A percentile compares a stretch with the other conserved stretches of the same genome.
Evolutionary conservation across 2,113 vertebrate genomes (phyloP).

Genomic region (Leucosticte australis): DNA sequence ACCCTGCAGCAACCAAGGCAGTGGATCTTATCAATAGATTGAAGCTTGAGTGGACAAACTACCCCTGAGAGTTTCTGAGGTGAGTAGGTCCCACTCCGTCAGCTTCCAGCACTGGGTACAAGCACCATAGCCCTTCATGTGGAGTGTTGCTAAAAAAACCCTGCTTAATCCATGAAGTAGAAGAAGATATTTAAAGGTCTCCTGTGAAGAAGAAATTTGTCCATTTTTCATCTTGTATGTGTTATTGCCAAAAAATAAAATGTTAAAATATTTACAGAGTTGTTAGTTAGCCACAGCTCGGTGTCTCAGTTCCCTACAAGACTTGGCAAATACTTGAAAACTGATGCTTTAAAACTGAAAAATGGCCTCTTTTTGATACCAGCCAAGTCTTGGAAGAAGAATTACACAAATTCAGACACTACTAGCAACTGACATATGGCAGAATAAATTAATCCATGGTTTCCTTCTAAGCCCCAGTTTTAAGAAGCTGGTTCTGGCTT

Average conservation of each 20-base stretch:
- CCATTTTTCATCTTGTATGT: not conserved
- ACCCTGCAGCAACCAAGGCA: not conserved
- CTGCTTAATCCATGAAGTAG: not conserved
- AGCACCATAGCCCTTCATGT: not conserved
- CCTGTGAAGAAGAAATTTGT: not conserved
- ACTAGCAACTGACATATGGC: not conserved
- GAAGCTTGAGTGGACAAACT: not conserved
- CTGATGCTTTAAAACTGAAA: not conserved
- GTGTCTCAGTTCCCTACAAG: not conserved
- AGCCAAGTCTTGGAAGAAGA: not conserved
- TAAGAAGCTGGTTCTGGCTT: not conserved
- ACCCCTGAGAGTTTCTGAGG: rapidly evolving
- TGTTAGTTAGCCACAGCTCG: not conserved
- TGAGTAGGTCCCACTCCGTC: not conserved
- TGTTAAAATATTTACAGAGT: not conserved
- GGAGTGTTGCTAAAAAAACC: not conserved
- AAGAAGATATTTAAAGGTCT: not conserved
- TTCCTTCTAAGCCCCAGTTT: not conserved
- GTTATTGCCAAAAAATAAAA: not conserved
- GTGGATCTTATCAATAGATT: not conserved
- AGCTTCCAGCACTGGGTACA: not conserved
- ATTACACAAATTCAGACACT: not conserved
- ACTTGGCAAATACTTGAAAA: not conserved
- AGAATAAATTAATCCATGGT: not conserved
- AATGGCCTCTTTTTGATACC: not conserved